Base-by-base conservation (phyloP, 2,888 invertebrate genomes). In the Sicus ferrugineus region DNA sequence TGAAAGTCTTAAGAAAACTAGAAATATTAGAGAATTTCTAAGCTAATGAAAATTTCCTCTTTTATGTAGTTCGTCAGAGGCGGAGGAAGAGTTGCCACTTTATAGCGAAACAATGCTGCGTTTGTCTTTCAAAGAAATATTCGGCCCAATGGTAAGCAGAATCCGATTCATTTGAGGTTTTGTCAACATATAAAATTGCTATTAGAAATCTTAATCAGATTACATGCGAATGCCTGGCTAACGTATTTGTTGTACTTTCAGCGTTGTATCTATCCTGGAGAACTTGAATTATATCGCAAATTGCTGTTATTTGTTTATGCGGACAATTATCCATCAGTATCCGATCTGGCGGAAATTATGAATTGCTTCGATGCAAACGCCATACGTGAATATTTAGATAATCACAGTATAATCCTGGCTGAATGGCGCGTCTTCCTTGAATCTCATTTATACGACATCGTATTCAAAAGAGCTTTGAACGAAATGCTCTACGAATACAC, bases 101-200 rank as follows among this genome's bases (percentile, higher is more conserved):
- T 75, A 50, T 38, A 74, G 71, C 38, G 75, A 75, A 66, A 74
- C 72, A 0, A 69, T 71, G 52, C 64, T 75, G 50, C 73, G 74
- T 26, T 28, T 75, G n/a, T 71, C 75, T 2, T 65, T 75, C 48
- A 70, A 67, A 34, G 58, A 72, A 38, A 21, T 71, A 0, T 67
- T 68, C n/a, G 73, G 73, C 11, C 6, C 42, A 61, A 26, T 46
- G 38, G 71, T 69, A 64, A 64, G n/a, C n/a, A n/a, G 69, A 42
- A 19, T 11, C 28, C 7, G n/a, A 2, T 54, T 26, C 16, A 14
- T 54, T 54, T 19, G 19, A 6, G 14, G n/a, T 14, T 52, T 52
- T 21, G 23, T 3, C 23, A 2, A 21, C 9, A 52, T n/a, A 21
- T 21, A 14, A 52, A 52, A 52, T 52, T 52, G 9, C 3, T 19